Evolutionary conservation across 2,797 vertebrate genomes (phyloP).

Genomic region (Mus spretus): DNA sequence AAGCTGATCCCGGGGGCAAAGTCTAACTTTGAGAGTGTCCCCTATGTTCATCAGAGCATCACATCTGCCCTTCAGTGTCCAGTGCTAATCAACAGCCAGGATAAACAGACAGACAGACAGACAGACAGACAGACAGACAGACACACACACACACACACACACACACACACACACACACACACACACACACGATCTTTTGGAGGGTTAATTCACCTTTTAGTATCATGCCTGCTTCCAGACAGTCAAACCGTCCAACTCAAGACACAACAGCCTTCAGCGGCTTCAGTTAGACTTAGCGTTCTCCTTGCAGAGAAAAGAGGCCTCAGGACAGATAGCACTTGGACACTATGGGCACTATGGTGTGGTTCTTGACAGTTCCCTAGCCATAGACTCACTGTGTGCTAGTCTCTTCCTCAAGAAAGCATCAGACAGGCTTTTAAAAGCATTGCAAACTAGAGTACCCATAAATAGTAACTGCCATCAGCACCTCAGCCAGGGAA

Average conservation of each 20-base stretch:
- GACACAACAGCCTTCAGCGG: neutral
- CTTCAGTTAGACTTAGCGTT: neutral
- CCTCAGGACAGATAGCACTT: neutral
- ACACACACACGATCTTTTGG: neutral
- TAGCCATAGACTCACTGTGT: neutral
- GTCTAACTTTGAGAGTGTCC: too few species aligned
- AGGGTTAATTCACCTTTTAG: neutral
- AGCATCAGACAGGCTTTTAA: neutral
- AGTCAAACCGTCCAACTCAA: neutral
- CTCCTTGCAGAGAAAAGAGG: constrained; percentile 14
- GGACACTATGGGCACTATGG: neutral
- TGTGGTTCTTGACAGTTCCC: neutral
- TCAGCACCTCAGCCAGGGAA: neutral
- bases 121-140: neutral
- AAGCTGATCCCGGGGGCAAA: neutral
- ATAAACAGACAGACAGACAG: constrained; percentile 4
- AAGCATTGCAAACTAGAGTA: neutral
- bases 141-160: neutral
- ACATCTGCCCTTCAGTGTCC: neutral
- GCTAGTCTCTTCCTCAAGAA: neutral
- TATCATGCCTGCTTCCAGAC: neutral
- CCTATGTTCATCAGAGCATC: neutral
- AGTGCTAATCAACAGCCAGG: constrained; percentile 10
- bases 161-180: neutral
- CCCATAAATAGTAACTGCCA: neutral